These are phyloP conservation scores for Polymixis lichenea DNA, from an alignment of 2,888 invertebrate species.

Conservation along the genomic window DNA sequence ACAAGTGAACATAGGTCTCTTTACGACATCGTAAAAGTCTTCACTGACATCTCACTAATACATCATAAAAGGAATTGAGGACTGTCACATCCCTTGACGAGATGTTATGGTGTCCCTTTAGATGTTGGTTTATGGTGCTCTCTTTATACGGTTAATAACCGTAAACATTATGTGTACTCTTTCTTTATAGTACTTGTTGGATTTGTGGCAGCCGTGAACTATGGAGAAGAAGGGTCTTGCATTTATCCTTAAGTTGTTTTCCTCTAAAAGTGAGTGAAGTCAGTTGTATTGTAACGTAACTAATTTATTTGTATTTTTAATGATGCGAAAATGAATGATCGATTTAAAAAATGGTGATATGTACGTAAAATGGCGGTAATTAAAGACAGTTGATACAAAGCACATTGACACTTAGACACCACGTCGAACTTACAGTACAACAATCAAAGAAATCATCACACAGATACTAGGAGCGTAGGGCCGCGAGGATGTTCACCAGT, in stretches of 20 bases:
- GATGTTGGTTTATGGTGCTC: conserved; percentile 71
- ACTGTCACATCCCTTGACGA: conserved; percentile 70
- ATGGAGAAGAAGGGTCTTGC: background rate
- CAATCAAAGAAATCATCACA: conserved; percentile 51
- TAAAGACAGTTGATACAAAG: background rate
- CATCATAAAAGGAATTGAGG: conserved; percentile 82
- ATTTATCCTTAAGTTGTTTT: conserved; percentile 8
- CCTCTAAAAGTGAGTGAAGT: conserved; percentile 9
- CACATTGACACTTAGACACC: too few species aligned
- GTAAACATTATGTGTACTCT: conserved; percentile 71
- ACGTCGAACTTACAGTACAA: too few species aligned
- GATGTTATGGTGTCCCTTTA: conserved; percentile 71
- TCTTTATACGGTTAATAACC: conserved; percentile 77
- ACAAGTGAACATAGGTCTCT: conserved; percentile 87
- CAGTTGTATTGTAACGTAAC: background rate
- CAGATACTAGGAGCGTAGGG: conserved; percentile 66
- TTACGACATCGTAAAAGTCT: conserved; percentile 84
- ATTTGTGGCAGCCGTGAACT: conserved; percentile 45
- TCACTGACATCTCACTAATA: conserved; percentile 86
- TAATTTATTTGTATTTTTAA: background rate
- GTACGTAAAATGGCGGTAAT: background rate
- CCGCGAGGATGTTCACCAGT: conserved; percentile 63
- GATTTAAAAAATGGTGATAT: background rate
- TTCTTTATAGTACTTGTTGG: conserved; percentile 68
- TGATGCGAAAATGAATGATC: background rate